Evolutionary conservation across 1,140 invertebrate species (phyloP), one percentile per base, ranked within the genome.

Genomic region (Ectropis grisescens): DNA sequence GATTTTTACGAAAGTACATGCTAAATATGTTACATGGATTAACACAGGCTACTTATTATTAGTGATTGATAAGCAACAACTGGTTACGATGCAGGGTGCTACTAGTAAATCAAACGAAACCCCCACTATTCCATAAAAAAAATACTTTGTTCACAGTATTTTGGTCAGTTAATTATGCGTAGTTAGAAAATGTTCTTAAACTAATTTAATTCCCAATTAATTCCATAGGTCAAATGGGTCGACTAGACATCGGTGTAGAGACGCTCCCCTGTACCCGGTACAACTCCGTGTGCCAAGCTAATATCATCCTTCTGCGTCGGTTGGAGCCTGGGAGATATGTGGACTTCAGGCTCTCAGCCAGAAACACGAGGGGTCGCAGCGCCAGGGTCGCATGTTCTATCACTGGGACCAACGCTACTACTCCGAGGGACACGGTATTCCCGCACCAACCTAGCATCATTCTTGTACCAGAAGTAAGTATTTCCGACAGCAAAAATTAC

Each of bases 211-310:
- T 19, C 16, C 8, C n/a, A n/a, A 8, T 3, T 19, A 19, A 19
- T 19, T 19, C 3, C 8, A 19, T 38, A 82, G 87, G 88, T 82
- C 71, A 88, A 84, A 70, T 84, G 65, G 87, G 88, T 39, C 86
- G 87, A 36, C 85, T 89, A 19, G 87, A 91, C 51, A 88, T 93
- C 23, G 85, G 87, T 48, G 85, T 94, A 33, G 90, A 93, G 70
- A 88, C 89, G 48, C 84, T 94, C 12, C 91, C 92, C 22, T 94
- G 93, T 81, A 90, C 88, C 10, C 85, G 89, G 32, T 93, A 93
- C 79, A 91, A 93, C 76, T 92, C 91, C 12, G 88, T 91, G 34
- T 94, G 92, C 68, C 90, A 93, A 65, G 92, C 92, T 8, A 94
- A 94, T 67, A 89, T 95, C 30, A 87, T 93, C 31, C 81, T 95